A percentile compares a stretch with the other conserved stretches of the same genome.
Evolutionary conservation across 2,888 invertebrate species (phyloP).

Genomic region (Alviniconcha strummeri): DNA sequence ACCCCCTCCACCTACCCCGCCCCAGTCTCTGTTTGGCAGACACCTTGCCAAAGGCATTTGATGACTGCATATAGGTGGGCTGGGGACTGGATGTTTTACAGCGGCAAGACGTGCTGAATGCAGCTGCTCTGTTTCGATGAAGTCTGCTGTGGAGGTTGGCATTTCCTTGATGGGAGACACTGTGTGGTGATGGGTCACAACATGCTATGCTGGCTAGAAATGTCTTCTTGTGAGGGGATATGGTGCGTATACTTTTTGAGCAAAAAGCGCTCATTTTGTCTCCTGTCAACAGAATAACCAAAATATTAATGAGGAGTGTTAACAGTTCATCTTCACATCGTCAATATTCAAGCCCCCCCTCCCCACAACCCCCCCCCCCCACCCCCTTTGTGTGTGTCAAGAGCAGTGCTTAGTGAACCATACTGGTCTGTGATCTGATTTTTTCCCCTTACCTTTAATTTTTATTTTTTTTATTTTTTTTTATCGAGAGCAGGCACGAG

Average conservation of each 20-base stretch:
- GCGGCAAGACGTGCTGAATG: constrained; percentile 12
- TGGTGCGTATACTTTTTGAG: not conserved
- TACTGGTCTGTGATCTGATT: too few relatives aligned
- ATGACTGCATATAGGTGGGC: not conserved
- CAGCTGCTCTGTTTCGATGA: not conserved
- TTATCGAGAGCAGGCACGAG: too few relatives aligned
- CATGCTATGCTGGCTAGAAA: not conserved
- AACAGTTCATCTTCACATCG: too few relatives aligned
- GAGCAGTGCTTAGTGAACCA: too few relatives aligned
- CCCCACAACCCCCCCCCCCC: too few relatives aligned
- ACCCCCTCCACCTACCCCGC: not conserved
- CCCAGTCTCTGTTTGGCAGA: not conserved
- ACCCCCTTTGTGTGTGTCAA: too few relatives aligned
- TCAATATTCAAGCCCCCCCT: too few relatives aligned
- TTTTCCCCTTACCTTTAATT: too few relatives aligned
- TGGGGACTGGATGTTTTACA: not conserved
- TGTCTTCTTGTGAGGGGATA: constrained; percentile 20
- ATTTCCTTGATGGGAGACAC: not conserved
- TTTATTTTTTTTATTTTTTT: too few relatives aligned
- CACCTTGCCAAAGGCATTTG: not conserved
- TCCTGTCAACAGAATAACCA: not conserved
- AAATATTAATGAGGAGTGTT: too few relatives aligned
- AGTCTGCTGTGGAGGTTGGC: not conserved
- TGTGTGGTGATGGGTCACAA: not conserved
- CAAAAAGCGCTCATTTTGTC: not conserved